Base-by-base conservation (phyloP, 2,797 vertebrate genomes). In the Channa striata region DNA sequence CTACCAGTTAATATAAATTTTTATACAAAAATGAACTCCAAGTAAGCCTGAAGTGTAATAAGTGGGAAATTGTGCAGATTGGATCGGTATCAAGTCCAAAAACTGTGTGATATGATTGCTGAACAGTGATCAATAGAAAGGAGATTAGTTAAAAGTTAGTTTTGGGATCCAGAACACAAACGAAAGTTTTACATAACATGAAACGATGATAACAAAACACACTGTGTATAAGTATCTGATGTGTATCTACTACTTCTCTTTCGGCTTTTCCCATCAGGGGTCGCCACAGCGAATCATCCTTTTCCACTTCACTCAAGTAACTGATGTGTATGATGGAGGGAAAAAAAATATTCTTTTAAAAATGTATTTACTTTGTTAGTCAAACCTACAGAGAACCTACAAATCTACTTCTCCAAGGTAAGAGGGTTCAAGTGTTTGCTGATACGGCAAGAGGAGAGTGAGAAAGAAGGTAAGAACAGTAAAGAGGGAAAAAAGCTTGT, bases 331-430 rank as follows among this genome's bases (percentile, higher is more conserved):
- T 17, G 37, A 19, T 36, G 25, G 17, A n/a, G 19, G 40, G 47
- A 12, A 43, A 49, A 57, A 51, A 64, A 17, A 40, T 40, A 34
- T 23, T 25, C 21, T 30, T 30, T 11, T 36, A 1, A 20, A 23
- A 34, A 58, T 53, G 65, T 63, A 56, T 67, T 62, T 63, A 62
- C 43, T 58, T 63, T 1, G 7, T 43, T 73, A 39, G 52, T 36
- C 39, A 54, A 57, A 46, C 52, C 53, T 53, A 60, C 52, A 50
- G 59, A 25, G 61, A 46, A 69, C 16, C n/a, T n/a, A n/a, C n/a
- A n/a, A n/a, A 66, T 30, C 4, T 30, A 30, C 25, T 30, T 66
- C 68, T 77, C 23, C 12, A 34, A 50, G 54, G 57, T 75, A 79
- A 30, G 46, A 58, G 19, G 50, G 25, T 30, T 65, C 25, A 53